Percentiles rank a stretch among this genome's conserved stretches.
Conservation (phyloP, 2,797 vertebrate species). For the Luscinia luscinia region DNA sequence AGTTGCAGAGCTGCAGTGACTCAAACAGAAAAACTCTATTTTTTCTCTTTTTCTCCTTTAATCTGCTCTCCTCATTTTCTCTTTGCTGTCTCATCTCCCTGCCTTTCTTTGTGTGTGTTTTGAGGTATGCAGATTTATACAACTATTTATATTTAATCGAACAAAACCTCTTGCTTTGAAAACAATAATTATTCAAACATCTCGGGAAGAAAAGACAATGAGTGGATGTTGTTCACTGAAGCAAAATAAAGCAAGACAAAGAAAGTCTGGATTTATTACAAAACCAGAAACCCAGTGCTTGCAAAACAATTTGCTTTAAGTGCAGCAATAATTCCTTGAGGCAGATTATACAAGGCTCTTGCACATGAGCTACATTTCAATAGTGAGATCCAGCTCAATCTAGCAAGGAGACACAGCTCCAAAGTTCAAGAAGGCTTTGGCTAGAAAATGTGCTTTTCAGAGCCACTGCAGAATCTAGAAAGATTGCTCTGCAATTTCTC, state of each 20-base stretch:
- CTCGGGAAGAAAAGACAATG: background rate
- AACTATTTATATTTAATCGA: background rate
- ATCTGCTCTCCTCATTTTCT: background rate
- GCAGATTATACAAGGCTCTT: background rate
- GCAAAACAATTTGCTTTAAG: conserved; percentile 2
- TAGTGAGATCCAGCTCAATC: background rate
- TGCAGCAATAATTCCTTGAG: conserved; percentile 13
- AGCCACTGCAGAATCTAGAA: background rate
- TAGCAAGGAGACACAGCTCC: background rate
- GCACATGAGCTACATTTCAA: background rate
- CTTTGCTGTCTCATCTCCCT: background rate
- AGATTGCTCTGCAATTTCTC: background rate
- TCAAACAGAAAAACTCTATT: background rate
- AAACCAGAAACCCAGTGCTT: background rate
- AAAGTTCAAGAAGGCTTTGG: background rate
- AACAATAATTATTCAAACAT: background rate
- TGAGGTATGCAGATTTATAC: background rate
- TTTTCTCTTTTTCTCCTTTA: background rate
- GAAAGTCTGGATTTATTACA: conserved; percentile 6
- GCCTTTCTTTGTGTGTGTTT: background rate
- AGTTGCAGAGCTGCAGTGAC: background rate
- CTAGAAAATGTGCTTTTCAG: background rate
- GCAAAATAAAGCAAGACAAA: conserved; percentile 23
- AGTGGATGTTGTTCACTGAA: background rate
- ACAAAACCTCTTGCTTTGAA: background rate